A percentile compares a stretch with the other conserved stretches of the same genome.
These are phyloP conservation scores for Cyclopterus lumpus DNA, from an alignment of 2,797 vertebrate genomes.

Conservation along the genomic window DNA sequence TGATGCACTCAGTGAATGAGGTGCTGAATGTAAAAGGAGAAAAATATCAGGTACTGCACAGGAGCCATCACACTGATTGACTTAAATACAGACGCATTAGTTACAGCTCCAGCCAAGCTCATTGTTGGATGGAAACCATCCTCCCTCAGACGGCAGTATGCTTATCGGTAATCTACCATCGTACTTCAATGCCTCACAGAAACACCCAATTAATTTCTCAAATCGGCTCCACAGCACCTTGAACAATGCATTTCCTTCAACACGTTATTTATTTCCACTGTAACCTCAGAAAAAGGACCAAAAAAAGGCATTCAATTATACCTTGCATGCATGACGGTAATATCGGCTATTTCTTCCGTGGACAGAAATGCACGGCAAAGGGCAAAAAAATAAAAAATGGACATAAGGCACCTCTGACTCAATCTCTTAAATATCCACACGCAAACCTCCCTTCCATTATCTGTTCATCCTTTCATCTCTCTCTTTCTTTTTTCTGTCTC, in stretches of 20 bases:
- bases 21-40: slow-evolving; percentile 24
- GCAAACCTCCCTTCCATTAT: slow-evolving; percentile 31
- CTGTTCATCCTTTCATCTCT: slow-evolving; percentile 41
- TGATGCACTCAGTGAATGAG: slow-evolving; percentile 12
- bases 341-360: slow-evolving; percentile 9
- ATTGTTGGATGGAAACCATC: slow-evolving; percentile 37
- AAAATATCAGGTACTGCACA: slow-evolving; percentile 11
- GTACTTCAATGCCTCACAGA: slow-evolving; percentile 43
- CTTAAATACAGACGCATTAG: slow-evolving; percentile 37
- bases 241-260: slow-evolving; percentile 30
- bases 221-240: slow-evolving; percentile 11
- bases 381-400: neutral
- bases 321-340: slow-evolving; percentile 5
- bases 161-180: slow-evolving; percentile 51
- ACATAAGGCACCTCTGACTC: slow-evolving; percentile 2
- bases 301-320: neutral
- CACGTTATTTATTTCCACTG: slow-evolving; percentile 16
- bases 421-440: slow-evolving; percentile 31
- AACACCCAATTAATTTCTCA: slow-evolving; percentile 53
- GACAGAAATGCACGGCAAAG: slow-evolving; percentile 3
- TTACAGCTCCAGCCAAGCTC: slow-evolving; percentile 49
- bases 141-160: slow-evolving; percentile 14
- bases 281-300: slow-evolving; percentile 30
- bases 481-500: slow-evolving; percentile 4
- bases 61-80: slow-evolving; percentile 30